Percentiles rank a stretch among this genome's conserved stretches.
Evolutionary conservation across 2,797 vertebrate genomes (phyloP).

Genomic region (Ibycter americanus): DNA sequence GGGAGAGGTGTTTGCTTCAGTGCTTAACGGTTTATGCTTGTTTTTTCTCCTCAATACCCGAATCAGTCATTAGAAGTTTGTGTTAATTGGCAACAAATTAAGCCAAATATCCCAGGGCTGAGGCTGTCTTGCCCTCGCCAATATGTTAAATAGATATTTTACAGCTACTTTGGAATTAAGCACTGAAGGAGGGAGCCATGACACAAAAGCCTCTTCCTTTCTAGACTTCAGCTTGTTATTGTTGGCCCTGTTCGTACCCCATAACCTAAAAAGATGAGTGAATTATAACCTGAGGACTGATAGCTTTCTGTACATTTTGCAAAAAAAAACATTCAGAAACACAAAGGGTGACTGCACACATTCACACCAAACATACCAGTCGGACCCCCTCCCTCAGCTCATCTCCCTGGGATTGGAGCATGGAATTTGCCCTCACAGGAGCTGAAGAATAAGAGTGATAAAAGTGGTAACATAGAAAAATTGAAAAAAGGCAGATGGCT

Average conservation of each 20-base stretch:
- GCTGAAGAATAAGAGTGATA: not conserved
- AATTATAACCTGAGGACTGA: not conserved
- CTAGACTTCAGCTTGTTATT: not conserved
- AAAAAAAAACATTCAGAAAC: not conserved
- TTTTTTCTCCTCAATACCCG: not conserved
- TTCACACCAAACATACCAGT: not conserved
- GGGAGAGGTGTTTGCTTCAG: too few species aligned
- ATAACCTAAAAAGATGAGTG: not conserved
- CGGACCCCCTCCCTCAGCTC: not conserved
- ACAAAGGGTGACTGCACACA: not conserved
- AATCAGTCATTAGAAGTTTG: not conserved
- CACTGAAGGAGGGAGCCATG: rapidly evolving
- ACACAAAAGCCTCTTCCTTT: not conserved
- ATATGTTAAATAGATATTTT: not conserved
- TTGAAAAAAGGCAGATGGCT: not conserved
- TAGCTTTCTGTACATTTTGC: not conserved
- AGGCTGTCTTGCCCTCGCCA: rapidly evolving
- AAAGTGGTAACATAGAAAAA: not conserved
- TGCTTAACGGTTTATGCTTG: rapidly evolving
- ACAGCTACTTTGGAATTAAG: not conserved
- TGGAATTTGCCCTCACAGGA: not conserved
- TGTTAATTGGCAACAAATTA: conserved; percentile 8
- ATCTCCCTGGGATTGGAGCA: not conserved
- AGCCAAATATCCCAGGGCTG: not conserved
- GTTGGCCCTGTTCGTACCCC: not conserved